Base-by-base conservation (phyloP, 2,797 vertebrate species). In the Phataginus tetradactyla region DNA sequence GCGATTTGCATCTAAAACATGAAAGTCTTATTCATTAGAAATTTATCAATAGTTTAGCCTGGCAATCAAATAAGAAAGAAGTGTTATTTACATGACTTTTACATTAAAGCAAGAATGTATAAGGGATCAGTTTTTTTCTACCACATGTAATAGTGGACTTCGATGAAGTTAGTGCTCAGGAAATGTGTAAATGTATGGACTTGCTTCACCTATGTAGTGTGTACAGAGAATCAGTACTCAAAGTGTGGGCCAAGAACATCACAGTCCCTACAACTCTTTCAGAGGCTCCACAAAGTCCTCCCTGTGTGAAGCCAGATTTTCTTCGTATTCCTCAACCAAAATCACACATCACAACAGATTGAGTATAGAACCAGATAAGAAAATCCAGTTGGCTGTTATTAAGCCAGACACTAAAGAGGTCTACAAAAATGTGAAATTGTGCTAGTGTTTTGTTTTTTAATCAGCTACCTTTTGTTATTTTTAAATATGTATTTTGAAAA, bases 1-100 rank as follows among this genome's bases (percentile, higher is more conserved):
- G 83, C 80, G 77, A 63, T 68, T 95, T 85, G 42, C 21, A n/a
- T 93, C 23, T 89, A 80, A 80, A 81, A 37, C 27, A 32, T 71
- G 89, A 53, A 86, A 77, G 11, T 92, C 23, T 81, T 79, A 8
- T 23, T 96, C 74, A 79, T 49, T 69, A 42, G 10, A 72, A 91
- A 81, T 6, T 53, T 86, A 64, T 85, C 25, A 72, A 0, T 69
- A 79, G 20, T 68, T 87, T 89, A 84, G 32, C 63, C 27, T 74
- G 63, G 29, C 39, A n/a, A 2, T 61, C 37, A 64, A 49, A 93
- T 71, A 80, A 17, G 32, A 45, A 85, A 71, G 12, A 42, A 77
- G 21, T 64, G 64, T 95, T 90, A 64, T 34, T 78, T 86, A 8
- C 86, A 42, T 72, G 49, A 9, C 4, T 45, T 5, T 86, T 86